These are phyloP conservation scores for Aeoliscus strigatus DNA, from an alignment of 2,797 vertebrate species.

Conservation along the genomic window DNA sequence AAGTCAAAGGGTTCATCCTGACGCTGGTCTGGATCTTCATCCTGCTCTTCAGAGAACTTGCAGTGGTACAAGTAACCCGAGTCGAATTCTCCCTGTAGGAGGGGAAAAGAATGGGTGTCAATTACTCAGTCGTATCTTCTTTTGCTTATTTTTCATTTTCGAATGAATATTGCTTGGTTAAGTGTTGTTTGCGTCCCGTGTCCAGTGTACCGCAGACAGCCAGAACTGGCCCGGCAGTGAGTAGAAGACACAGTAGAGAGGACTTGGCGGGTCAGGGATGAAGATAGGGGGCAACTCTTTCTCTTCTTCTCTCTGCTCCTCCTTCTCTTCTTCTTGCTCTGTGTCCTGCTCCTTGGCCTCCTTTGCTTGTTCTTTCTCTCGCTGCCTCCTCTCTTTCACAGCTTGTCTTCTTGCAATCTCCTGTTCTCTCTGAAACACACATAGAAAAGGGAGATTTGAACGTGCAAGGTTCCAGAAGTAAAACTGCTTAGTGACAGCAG, in stretches of 20 bases:
- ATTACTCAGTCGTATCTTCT: too few relatives aligned
- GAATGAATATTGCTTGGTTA: too few relatives aligned
- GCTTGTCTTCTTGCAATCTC: constrained; percentile 72
- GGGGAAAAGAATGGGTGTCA: background rate
- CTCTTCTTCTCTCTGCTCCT: constrained; percentile 59
- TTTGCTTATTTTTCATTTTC: too few relatives aligned
- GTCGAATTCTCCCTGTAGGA: constrained; percentile 83
- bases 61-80: constrained; percentile 91
- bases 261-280: constrained; percentile 79
- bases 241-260: constrained; percentile 88
- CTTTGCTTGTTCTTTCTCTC: too few relatives aligned
- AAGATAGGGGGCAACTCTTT: constrained; percentile 77
- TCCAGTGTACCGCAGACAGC: constrained; percentile 87
- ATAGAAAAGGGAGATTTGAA: too few relatives aligned
- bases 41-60: constrained; percentile 75
- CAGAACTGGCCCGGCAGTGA: constrained; percentile 85
- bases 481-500: too few relatives aligned
- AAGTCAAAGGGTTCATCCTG: constrained; percentile 83
- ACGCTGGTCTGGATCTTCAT: constrained; percentile 51
- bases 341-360: too few relatives aligned
- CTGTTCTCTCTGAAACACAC: constrained; percentile 73
- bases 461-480: too few relatives aligned
- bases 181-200: too few relatives aligned
- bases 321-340: constrained; percentile 58
- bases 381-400: constrained; percentile 66